Evolutionary conservation across 2,113 vertebrate genomes (phyloP).

Genomic region (Paralichthys olivaceus): DNA sequence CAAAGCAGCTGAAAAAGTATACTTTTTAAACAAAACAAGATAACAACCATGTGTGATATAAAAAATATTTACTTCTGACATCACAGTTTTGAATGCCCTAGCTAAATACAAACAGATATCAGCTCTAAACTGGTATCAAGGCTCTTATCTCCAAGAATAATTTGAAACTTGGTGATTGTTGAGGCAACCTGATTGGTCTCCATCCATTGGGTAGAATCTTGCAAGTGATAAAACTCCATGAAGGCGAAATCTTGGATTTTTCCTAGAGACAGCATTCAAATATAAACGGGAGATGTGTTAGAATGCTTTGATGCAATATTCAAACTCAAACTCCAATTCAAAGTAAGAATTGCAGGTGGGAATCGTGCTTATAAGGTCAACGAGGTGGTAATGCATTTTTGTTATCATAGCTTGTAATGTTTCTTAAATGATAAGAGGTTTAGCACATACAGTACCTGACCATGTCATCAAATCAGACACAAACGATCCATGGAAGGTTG

Average conservation of each 20-base stretch:
- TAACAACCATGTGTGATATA: no score
- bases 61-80: no score
- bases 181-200: slow-evolving; percentile 99
- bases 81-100: no score
- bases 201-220: slow-evolving; percentile 99
- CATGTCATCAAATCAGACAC: slow-evolving; percentile 21
- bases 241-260: slow-evolving; percentile 99
- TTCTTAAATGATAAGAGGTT: slow-evolving; percentile 57
- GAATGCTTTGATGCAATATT: slow-evolving; percentile 93
- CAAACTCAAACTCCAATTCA: slow-evolving; percentile 85
- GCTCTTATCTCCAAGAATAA: slow-evolving; percentile 93
- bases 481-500: slow-evolving; percentile 17
- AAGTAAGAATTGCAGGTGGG: slow-evolving; percentile 81
- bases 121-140: no score
- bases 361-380: slow-evolving; percentile 61
- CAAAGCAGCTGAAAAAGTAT: no score
- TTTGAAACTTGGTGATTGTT: slow-evolving; percentile 99
- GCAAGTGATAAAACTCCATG: slow-evolving; percentile 99
- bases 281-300: slow-evolving; percentile 99
- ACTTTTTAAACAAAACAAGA: no score
- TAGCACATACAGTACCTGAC: slow-evolving; percentile 49
- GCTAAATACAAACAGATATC: slow-evolving; percentile 44
- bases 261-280: slow-evolving; percentile 99
- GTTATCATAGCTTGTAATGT: slow-evolving; percentile 88
- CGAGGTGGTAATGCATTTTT: slow-evolving; percentile 35